A percentile compares a stretch with the other conserved stretches of the same genome.
Evolutionary conservation across 1,140 invertebrate genomes (phyloP).

Genomic region (Drosophila nigrodunni): DNA sequence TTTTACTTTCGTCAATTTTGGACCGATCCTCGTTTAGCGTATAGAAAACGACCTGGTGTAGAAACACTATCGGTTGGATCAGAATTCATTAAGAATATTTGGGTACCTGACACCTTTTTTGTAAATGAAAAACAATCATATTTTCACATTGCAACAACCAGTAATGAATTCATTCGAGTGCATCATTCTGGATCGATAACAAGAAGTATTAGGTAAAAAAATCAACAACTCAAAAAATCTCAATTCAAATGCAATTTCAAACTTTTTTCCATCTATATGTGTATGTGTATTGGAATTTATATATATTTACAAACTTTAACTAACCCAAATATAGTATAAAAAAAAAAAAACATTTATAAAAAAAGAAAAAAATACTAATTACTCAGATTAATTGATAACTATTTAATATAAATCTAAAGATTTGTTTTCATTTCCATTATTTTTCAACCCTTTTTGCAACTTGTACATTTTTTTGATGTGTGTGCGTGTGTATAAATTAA

Average conservation of each 20-base stretch:
- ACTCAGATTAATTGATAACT: slow-evolving; percentile 44
- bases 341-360: slow-evolving; percentile 30
- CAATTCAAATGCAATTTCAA: slow-evolving; percentile 59
- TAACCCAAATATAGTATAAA: slow-evolving; percentile 25
- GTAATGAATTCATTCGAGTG: slow-evolving; percentile 98
- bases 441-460: slow-evolving; percentile 76
- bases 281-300: slow-evolving; percentile 76
- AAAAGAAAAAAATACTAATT: slow-evolving; percentile 24
- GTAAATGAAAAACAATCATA: slow-evolving; percentile 99
- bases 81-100: slow-evolving; percentile 98
- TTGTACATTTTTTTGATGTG: slow-evolving; percentile 66
- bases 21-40: slow-evolving; percentile 97
- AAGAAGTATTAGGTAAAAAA: slow-evolving; percentile 95
- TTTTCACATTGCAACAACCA: slow-evolving; percentile 98
- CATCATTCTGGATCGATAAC: slow-evolving; percentile 97
- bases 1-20: slow-evolving; percentile 99
- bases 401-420: slow-evolving; percentile 46
- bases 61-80: slow-evolving; percentile 95
- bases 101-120: slow-evolving; percentile 99
- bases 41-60: slow-evolving; percentile 93
- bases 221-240: slow-evolving; percentile 55
- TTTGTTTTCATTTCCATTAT: slow-evolving; percentile 60
- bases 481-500: slow-evolving; percentile 80
- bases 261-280: slow-evolving; percentile 70
- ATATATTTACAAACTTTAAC: slow-evolving; percentile 37